A percentile compares a stretch with the other conserved stretches of the same genome.
Evolutionary conservation across 2,113 vertebrate species (phyloP).

Genomic region (Brachyhypopomus gauderio): DNA sequence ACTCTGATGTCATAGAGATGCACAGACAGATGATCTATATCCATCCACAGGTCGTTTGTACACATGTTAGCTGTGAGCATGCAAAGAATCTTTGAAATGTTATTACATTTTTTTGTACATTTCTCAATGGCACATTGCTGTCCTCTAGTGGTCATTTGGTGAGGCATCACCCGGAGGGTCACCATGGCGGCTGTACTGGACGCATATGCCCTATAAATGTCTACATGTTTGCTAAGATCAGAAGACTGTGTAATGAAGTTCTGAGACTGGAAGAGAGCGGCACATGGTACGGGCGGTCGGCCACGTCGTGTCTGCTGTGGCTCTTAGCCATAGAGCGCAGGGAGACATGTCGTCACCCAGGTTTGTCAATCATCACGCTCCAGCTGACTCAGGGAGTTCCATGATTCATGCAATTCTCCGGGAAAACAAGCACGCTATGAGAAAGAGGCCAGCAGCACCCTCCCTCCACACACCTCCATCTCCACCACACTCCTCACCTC

Average conservation of each 20-base stretch:
- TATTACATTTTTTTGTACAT: not conserved
- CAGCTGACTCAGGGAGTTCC: slow-evolving; percentile 70
- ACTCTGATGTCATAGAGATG: not conserved
- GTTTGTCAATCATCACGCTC: slow-evolving; percentile 58
- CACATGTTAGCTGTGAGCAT: not conserved
- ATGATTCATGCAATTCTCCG: slow-evolving; percentile 69
- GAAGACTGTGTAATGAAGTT: not conserved
- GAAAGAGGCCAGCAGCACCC: slow-evolving; percentile 42
- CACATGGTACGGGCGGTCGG: not conserved
- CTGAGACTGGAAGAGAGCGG: not conserved
- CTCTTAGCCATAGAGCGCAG: slow-evolving; percentile 55
- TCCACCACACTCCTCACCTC: not conserved
- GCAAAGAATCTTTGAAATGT: not conserved
- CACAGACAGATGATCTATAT: not conserved
- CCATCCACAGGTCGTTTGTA: not conserved
- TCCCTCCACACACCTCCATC: slow-evolving; percentile 32
- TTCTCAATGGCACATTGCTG: not conserved
- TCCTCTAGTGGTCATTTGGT: slow-evolving; percentile 16
- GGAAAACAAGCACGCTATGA: slow-evolving; percentile 46
- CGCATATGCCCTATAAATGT: not conserved
- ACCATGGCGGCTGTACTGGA: not conserved
- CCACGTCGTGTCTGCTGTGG: slow-evolving; percentile 17
- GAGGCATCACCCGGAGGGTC: not conserved
- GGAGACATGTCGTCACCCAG: slow-evolving; percentile 73
- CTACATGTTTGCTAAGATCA: not conserved